These are phyloP conservation scores for Chionomys nivalis DNA, from an alignment of 2,113 vertebrate species.

Conservation along the genomic window DNA sequence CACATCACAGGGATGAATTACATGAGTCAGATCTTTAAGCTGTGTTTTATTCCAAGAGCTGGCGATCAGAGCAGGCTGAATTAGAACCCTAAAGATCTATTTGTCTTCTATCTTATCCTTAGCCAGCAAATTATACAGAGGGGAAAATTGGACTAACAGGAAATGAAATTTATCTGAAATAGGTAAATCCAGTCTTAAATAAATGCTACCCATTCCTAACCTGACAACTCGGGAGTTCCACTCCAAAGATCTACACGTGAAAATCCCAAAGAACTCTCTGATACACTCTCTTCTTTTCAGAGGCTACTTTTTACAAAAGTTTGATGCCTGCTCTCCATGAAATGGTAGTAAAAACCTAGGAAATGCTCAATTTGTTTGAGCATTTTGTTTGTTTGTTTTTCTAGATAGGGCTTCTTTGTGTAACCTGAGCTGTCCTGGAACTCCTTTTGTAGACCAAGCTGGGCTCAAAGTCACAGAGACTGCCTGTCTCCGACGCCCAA, in stretches of 20 bases:
- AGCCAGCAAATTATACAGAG: neutral
- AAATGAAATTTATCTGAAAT: constrained; percentile 33
- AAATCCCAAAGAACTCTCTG: constrained; percentile 42
- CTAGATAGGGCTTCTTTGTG: neutral
- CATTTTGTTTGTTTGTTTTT: neutral
- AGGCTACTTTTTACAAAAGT: neutral
- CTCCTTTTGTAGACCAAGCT: neutral
- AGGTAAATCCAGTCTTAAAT: constrained; percentile 25
- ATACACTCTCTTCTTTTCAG: neutral
- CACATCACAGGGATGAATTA: neutral
- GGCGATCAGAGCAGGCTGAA: neutral
- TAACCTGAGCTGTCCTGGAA: neutral
- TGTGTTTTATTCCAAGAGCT: neutral
- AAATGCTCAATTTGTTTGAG: neutral
- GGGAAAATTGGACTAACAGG: neutral
- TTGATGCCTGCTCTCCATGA: neutral
- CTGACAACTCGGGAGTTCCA: neutral
- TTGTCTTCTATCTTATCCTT: neutral
- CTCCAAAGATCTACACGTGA: neutral
- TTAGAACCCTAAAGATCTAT: neutral
- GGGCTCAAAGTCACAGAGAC: neutral
- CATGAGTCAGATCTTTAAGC: neutral
- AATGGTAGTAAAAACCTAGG: neutral
- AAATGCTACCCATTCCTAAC: neutral
- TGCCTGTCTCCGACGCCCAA: neutral